These are phyloP conservation scores for Ophion slaviceki DNA, from an alignment of 2,888 invertebrate species.

Conservation along the genomic window DNA sequence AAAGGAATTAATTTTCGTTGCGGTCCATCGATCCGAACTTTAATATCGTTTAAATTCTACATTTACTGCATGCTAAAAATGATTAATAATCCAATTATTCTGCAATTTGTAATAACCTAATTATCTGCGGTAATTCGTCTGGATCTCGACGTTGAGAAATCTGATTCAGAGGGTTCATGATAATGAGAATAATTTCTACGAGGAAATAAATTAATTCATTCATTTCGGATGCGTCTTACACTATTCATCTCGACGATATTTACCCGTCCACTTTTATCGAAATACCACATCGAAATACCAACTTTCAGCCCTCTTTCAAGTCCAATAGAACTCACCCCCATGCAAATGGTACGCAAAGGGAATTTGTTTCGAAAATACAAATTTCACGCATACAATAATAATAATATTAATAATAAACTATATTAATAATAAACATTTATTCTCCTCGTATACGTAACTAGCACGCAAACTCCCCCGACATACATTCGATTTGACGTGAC, in stretches of 20 bases:
- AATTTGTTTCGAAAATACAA: neutral
- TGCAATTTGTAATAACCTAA: neutral
- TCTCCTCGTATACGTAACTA: neutral
- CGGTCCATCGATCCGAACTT: too few relatives aligned
- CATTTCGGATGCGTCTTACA: neutral
- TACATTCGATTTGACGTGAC: neutral
- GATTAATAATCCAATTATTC: neutral
- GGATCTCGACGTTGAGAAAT: neutral
- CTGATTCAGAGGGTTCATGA: neutral
- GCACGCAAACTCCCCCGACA: neutral
- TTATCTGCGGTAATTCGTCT: neutral
- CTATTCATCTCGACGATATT: neutral
- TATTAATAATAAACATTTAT: neutral
- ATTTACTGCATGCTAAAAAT: neutral
- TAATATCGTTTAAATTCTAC: too few relatives aligned
- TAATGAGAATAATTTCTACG: neutral
- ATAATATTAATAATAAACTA: neutral
- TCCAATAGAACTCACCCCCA: too few relatives aligned
- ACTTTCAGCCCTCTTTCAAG: too few relatives aligned
- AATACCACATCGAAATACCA: too few relatives aligned
- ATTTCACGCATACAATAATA: neutral
- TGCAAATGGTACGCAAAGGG: neutral
- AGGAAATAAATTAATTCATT: neutral
- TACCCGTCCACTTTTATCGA: neutral
- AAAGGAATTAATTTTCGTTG: too few relatives aligned